Evolutionary conservation across 2,113 vertebrate species (phyloP).

Genomic region (Grammomys dolichurus): DNA sequence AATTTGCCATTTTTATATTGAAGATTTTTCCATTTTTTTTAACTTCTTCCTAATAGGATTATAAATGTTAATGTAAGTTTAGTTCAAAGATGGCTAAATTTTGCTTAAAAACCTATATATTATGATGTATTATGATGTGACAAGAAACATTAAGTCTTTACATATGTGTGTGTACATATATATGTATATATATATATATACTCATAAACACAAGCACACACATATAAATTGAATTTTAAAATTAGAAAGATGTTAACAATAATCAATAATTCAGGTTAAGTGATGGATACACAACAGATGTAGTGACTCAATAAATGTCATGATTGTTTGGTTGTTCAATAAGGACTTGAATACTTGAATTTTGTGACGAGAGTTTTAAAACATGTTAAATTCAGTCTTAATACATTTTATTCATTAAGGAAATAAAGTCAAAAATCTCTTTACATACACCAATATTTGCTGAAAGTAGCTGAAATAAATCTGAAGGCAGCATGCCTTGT

Average conservation of each 20-base stretch:
- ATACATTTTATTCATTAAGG: conserved; percentile 5
- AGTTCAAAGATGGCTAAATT: not conserved
- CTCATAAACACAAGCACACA: not conserved
- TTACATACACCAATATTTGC: not conserved
- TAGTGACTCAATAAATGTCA: not conserved
- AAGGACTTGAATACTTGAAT: conserved; percentile 31
- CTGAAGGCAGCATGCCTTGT: not conserved
- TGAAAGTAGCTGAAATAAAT: not conserved
- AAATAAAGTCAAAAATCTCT: conserved; percentile 2
- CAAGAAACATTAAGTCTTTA: not conserved
- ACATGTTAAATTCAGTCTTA: not conserved
- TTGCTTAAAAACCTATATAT: not conserved
- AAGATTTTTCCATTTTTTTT: not conserved
- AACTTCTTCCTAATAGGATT: not conserved
- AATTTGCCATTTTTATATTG: not conserved
- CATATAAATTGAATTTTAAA: not conserved
- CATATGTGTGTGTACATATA: not conserved
- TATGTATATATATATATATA: not conserved
- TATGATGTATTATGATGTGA: not conserved
- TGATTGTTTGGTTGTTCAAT: not conserved
- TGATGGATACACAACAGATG: not conserved
- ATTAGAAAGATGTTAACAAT: not conserved
- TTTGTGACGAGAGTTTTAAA: not conserved
- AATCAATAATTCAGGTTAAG: not conserved
- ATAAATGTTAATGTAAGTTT: not conserved